Conservation (phyloP, 2,113 vertebrate genomes). For the Gymnarchus niloticus region DNA sequence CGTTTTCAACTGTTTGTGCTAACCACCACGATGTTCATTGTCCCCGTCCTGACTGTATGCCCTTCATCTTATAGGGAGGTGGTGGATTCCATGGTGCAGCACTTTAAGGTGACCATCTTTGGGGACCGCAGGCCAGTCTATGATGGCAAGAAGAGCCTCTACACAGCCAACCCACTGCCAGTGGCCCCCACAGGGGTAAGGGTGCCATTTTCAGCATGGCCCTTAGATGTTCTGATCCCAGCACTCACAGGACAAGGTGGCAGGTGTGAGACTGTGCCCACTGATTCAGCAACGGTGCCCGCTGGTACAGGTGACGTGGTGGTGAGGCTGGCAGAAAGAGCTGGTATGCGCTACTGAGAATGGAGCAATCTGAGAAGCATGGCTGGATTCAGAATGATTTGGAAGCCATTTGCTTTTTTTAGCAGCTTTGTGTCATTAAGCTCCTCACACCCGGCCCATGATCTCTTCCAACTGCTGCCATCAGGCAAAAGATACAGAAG, state of each 20-base stretch:
- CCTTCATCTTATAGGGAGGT: conserved; percentile 73
- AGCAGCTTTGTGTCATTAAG: no score
- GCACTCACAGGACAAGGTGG: neutral
- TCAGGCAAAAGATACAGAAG: no score
- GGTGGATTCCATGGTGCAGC: conserved; percentile 98
- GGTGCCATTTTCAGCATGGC: neutral
- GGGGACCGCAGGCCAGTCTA: conserved; percentile 92
- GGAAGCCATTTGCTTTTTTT: neutral
- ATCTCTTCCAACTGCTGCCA: no score
- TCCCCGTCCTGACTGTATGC: neutral
- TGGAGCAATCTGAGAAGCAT: neutral
- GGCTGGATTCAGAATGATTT: neutral
- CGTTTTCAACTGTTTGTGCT: no score
- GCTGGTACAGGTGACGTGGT: neutral
- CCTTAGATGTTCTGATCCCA: neutral
- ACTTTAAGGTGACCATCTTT: conserved; percentile 98
- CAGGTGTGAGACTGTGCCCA: neutral
- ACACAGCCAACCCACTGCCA: conserved; percentile 89
- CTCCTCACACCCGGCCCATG: no score
- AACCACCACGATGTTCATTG: neutral
- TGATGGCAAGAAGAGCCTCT: conserved; percentile 95
- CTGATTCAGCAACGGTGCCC: neutral
- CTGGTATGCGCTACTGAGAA: neutral
- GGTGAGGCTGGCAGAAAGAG: no score
- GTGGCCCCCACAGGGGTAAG: conserved; percentile 91